Evolutionary conservation across 2,113 vertebrate species (phyloP).

Genomic region (Cathartes aura): DNA sequence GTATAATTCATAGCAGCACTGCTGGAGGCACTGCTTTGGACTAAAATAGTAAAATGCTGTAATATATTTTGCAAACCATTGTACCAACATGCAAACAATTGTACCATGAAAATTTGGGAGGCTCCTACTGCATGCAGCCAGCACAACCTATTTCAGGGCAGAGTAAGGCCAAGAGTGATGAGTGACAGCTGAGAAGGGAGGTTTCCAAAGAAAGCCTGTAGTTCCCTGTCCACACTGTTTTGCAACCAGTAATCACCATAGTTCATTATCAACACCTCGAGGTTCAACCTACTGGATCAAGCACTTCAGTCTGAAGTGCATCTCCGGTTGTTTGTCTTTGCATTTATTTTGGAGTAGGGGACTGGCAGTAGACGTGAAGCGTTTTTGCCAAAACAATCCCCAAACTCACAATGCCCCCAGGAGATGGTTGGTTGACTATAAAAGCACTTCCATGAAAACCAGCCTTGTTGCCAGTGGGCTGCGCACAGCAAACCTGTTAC

Average conservation of each 20-base stretch:
- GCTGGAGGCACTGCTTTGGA: not conserved
- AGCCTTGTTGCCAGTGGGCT: not conserved
- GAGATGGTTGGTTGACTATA: rapidly evolving
- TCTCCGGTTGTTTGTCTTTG: not conserved
- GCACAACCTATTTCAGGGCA: not conserved
- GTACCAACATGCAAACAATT: not conserved
- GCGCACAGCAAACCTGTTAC: rapidly evolving
- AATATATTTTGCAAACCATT: not conserved
- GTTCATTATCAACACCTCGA: not conserved
- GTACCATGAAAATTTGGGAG: not conserved
- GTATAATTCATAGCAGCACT: not conserved
- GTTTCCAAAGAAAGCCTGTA: not conserved
- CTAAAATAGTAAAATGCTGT: not conserved
- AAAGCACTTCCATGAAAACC: not conserved
- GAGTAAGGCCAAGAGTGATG: not conserved
- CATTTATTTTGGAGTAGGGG: not conserved
- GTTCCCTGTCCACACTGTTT: not conserved
- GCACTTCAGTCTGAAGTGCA: not conserved
- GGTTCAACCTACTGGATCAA: not conserved
- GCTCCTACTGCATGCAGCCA: not conserved
- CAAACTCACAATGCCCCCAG: not conserved
- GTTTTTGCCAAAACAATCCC: not conserved
- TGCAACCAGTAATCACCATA: not conserved
- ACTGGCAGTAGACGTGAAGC: not conserved
- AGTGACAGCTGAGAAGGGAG: not conserved